These are phyloP conservation scores for Drosophila sucinea DNA, from an alignment of 1,140 invertebrate genomes.

Conservation along the genomic window DNA sequence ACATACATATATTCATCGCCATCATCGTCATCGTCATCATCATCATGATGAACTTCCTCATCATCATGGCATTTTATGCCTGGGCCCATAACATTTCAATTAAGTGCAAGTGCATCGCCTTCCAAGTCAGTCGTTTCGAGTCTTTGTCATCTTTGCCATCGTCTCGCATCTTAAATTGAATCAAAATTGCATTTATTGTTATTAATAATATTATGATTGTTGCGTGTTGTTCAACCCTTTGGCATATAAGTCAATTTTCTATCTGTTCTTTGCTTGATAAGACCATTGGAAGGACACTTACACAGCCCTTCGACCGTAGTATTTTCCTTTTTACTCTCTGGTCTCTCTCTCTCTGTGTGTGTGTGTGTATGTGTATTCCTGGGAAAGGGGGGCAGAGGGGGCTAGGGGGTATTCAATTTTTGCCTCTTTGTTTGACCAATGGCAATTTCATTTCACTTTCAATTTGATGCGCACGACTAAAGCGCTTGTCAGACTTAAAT, in stretches of 20 bases:
- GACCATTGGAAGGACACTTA: conserved; percentile 13
- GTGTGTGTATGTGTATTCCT: background rate
- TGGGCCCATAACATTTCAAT: conserved; percentile 32
- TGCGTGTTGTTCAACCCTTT: conserved; percentile 42
- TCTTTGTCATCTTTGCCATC: conserved; percentile 24
- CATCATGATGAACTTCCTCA: background rate
- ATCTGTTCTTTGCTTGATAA: conserved; percentile 43
- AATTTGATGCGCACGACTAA: conserved; percentile 53
- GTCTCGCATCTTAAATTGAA: conserved; percentile 52
- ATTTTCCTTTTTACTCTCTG: background rate
- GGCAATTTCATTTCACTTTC: conserved; percentile 63
- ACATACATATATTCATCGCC: conserved; percentile 8
- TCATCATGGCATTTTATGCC: conserved; percentile 35
- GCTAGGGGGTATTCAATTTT: conserved; percentile 5
- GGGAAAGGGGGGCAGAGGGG: background rate
- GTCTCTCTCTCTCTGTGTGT: background rate
- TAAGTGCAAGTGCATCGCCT: conserved; percentile 40
- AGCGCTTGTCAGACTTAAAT: conserved; percentile 38
- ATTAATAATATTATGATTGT: conserved; percentile 67
- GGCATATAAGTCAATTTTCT: conserved; percentile 42
- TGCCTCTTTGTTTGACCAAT: conserved; percentile 21
- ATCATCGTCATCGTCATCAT: background rate
- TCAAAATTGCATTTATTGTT: conserved; percentile 65
- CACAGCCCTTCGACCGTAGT: background rate
- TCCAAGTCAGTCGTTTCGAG: conserved; percentile 12